These are phyloP conservation scores for Drosophila multiciliata DNA, from an alignment of 2,888 invertebrate genomes.

Conservation along the genomic window DNA sequence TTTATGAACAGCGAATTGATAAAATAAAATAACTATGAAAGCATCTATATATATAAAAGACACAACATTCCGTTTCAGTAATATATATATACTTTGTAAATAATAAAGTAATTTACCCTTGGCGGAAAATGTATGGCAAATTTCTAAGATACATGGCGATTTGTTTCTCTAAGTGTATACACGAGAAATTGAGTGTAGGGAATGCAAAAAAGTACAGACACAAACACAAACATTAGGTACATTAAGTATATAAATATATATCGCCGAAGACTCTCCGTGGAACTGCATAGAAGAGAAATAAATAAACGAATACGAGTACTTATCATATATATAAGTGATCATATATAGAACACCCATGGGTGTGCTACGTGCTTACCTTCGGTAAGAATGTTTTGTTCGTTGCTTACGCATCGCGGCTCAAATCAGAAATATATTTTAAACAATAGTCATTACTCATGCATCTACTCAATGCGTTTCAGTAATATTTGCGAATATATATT, in stretches of 20 bases:
- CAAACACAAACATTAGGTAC: conserved; percentile 18
- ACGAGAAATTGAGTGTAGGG: neutral
- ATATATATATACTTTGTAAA: too few relatives aligned
- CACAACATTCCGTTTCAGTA: too few relatives aligned
- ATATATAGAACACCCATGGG: conserved; percentile 5
- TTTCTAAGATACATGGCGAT: neutral
- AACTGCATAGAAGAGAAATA: conserved; percentile 28
- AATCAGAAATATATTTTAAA: neutral
- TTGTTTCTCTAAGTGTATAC: neutral
- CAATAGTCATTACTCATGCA: neutral
- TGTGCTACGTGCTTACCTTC: neutral
- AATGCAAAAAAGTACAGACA: conserved; percentile 8
- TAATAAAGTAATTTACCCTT: neutral
- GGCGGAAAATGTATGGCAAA: fast-evolving
- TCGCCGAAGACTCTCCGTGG: conserved; percentile 24
- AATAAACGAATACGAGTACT: conserved; percentile 3
- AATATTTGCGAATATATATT: neutral
- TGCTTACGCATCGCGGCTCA: neutral
- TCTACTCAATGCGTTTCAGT: neutral
- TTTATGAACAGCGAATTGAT: too few relatives aligned
- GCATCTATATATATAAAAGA: too few relatives aligned
- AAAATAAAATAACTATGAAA: too few relatives aligned
- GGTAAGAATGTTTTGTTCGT: neutral
- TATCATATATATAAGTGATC: neutral
- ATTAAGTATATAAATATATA: conserved; percentile 19